Conservation (phyloP, 1,140 invertebrate genomes). For the Penaeus japonicus region DNA sequence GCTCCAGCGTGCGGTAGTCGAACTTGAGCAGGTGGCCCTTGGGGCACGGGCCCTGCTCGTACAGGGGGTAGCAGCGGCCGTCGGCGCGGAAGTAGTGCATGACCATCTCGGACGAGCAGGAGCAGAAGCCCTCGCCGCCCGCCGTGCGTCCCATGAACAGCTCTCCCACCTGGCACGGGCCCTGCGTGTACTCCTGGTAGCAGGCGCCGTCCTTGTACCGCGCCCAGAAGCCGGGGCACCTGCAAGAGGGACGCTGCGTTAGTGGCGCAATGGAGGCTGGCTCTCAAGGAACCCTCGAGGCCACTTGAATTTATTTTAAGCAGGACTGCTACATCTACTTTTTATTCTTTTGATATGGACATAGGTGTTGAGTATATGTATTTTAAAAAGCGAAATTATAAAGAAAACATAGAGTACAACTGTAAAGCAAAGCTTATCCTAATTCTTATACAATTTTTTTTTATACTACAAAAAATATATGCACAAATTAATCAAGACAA, state of each 20-base stretch:
- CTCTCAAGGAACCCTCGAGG: no score
- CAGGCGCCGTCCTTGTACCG: slow-evolving; percentile 53
- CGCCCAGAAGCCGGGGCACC: slow-evolving; percentile 46
- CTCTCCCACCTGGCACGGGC: slow-evolving; percentile 59
- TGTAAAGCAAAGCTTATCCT: no score
- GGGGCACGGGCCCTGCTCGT: slow-evolving; percentile 60
- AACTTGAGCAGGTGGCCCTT: slow-evolving; percentile 60
- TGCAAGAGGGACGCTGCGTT: background rate
- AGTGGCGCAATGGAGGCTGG: no score
- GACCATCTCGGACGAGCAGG: slow-evolving; percentile 56
- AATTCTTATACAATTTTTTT: no score
- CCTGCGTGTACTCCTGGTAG: slow-evolving; percentile 59
- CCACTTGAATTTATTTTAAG: no score
- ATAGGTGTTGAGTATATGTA: no score
- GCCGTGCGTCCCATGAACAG: slow-evolving; percentile 58
- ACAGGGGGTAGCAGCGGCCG: slow-evolving; percentile 59
- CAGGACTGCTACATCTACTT: no score
- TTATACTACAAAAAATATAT: no score
- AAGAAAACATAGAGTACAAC: no score
- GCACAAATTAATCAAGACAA: no score
- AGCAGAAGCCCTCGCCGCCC: slow-evolving; percentile 54
- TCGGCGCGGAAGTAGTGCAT: slow-evolving; percentile 60
- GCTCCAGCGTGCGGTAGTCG: slow-evolving; percentile 59
- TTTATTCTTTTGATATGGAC: no score
- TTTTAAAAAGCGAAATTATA: no score